Conservation (phyloP, 2,797 vertebrate species). For the Sparidentex hasta region DNA sequence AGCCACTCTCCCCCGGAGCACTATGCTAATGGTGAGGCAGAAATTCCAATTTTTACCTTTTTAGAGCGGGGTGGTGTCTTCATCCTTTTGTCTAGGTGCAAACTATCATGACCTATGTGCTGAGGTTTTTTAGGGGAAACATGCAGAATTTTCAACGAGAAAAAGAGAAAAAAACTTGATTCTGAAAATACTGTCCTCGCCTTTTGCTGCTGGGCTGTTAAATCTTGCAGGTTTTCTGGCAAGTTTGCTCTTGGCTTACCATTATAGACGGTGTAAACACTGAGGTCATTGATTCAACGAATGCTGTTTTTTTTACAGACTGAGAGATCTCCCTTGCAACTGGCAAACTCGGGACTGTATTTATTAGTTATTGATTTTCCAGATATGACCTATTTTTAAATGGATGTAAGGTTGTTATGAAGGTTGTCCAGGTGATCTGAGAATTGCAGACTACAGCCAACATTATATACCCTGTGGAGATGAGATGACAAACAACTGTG, state of each 20-base stretch:
- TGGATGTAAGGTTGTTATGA: neutral
- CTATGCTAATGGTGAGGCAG: constrained; percentile 85
- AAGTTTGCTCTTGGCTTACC: neutral
- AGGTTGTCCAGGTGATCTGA: neutral
- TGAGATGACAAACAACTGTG: neutral
- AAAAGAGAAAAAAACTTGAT: neutral
- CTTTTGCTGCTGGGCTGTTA: neutral
- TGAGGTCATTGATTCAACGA: neutral
- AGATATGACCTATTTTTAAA: neutral
- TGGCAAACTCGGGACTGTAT: neutral
- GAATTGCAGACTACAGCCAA: neutral
- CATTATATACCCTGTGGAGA: neutral
- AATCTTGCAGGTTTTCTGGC: neutral
- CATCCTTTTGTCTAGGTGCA: neutral
- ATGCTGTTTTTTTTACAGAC: constrained; percentile 3
- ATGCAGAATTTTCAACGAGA: neutral
- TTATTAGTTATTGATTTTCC: constrained; percentile 8
- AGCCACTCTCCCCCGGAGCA: constrained; percentile 66
- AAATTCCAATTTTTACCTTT: neutral
- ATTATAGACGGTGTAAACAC: constrained; percentile 1
- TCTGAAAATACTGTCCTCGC: neutral
- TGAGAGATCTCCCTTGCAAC: constrained; percentile 12
- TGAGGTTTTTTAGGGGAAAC: neutral
- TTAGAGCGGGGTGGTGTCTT: neutral
- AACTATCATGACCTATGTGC: neutral